These are phyloP conservation scores for Collichthys lucidus DNA, from an alignment of 2,113 vertebrate species.

Conservation along the genomic window DNA sequence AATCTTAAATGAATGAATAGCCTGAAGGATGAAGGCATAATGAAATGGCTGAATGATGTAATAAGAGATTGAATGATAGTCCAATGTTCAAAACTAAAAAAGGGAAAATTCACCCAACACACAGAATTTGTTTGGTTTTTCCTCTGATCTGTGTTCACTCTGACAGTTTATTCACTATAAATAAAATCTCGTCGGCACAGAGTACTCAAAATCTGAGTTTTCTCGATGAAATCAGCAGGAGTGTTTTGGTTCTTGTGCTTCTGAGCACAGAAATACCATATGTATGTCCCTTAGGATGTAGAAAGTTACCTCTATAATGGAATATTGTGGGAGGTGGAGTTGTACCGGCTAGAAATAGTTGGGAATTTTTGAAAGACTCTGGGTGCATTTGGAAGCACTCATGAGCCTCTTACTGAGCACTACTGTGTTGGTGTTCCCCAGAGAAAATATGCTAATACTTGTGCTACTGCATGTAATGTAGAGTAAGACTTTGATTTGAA, in stretches of 20 bases:
- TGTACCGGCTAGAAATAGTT: not conserved
- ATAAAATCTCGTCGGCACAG: not conserved
- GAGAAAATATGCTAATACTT: conserved; percentile 19
- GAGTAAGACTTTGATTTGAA: conserved; percentile 17
- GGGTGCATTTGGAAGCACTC: not conserved
- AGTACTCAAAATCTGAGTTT: not conserved
- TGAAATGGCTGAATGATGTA: conserved; percentile 46
- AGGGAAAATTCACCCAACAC: conserved; percentile 16
- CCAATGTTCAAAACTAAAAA: conserved; percentile 13
- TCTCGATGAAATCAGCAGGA: not conserved
- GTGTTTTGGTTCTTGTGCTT: not conserved
- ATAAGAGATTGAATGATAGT: conserved; percentile 58
- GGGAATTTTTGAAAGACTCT: not conserved
- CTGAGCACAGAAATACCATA: conserved; percentile 8
- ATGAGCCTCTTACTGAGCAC: not conserved
- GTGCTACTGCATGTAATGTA: not conserved
- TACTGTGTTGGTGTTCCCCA: not conserved
- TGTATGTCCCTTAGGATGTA: not conserved
- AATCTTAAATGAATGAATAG: conserved; percentile 53
- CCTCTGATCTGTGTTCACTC: conserved; percentile 4
- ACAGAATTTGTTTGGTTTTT: not conserved
- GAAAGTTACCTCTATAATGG: not conserved
- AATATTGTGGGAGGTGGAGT: not conserved
- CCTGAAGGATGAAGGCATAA: conserved; percentile 46
- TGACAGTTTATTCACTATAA: not conserved